phyloP scores from a whole-genome alignment of 2,113 vertebrate genomes.

The Herpetotheres cachinnans region DNA sequence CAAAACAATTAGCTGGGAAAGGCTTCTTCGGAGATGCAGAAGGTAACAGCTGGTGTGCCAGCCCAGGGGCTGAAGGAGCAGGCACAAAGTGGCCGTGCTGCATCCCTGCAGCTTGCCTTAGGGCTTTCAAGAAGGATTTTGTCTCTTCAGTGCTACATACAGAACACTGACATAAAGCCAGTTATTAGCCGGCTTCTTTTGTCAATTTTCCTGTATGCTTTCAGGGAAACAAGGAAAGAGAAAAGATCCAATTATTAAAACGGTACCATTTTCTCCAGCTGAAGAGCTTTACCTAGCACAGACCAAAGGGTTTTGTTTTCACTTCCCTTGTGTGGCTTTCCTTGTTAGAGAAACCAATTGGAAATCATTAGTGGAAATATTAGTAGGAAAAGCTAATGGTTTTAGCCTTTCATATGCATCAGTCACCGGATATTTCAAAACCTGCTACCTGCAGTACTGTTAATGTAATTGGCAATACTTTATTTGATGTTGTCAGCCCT shows the following conservation, averaged over 20 bases:
- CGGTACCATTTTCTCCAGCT: background rate
- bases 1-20: background rate
- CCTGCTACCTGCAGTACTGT: background rate
- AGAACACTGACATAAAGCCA: background rate
- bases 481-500: background rate
- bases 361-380: slow-evolving; percentile 45
- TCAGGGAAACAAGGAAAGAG: background rate
- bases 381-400: slow-evolving; percentile 1
- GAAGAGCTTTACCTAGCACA: background rate
- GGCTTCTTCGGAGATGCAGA: background rate
- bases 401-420: slow-evolving; percentile 1
- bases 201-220: background rate
- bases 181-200: background rate
- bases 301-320: background rate
- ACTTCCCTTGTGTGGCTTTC: background rate
- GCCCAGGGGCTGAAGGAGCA: background rate
- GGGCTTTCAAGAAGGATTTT: background rate
- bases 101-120: background rate
- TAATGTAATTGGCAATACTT: background rate
- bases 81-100: background rate
- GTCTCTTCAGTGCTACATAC: background rate
- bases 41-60: slow-evolving; percentile 41
- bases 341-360: slow-evolving; percentile 4
- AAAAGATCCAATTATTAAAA: background rate
- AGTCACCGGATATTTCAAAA: background rate